phyloP scores from a whole-genome alignment of 2,888 invertebrate genomes.

The Kryphioiulus occultus region DNA sequence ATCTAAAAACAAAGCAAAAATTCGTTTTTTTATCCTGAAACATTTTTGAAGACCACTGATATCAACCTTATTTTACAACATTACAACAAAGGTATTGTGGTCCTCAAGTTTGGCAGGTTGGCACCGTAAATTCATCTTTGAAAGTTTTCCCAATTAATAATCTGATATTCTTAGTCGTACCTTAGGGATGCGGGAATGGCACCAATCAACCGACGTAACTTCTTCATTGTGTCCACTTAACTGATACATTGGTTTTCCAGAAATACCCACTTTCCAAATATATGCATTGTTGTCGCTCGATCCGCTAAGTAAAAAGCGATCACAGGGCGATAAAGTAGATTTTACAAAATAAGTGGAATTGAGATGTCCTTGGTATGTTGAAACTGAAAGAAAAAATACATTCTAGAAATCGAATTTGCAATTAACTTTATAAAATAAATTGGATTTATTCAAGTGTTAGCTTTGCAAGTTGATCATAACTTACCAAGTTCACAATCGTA shows the following conservation, averaged over 20 bases:
- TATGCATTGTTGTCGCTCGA: conserved; percentile 86
- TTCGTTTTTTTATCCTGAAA: neutral
- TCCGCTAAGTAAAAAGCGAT: conserved; percentile 83
- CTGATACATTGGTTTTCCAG: conserved; percentile 70
- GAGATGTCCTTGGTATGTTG: conserved; percentile 72
- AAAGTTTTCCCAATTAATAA: too few relatives aligned
- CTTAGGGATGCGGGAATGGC: conserved; percentile 67
- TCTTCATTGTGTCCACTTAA: conserved; percentile 82
- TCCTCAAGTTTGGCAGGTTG: too few relatives aligned
- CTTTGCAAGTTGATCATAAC: neutral
- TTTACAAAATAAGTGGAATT: conserved; percentile 86
- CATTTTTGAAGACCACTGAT: neutral
- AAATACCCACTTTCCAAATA: conserved; percentile 70
- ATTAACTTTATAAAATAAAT: neutral
- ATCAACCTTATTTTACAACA: neutral
- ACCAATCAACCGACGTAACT: conserved; percentile 88
- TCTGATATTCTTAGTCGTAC: conserved; percentile 56
- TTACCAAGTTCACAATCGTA: conserved; percentile 67
- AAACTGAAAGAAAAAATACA: conserved; percentile 55
- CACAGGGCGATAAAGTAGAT: conserved; percentile 80
- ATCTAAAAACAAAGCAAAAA: conserved; percentile 62
- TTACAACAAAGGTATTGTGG: too few relatives aligned
- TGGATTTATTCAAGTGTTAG: neutral
- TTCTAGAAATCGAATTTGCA: neutral
- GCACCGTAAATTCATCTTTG: too few relatives aligned